A percentile compares a stretch with the other conserved stretches of the same genome.
phyloP scores from a whole-genome alignment of 2,888 invertebrate species.

The Lathronympha strigana region DNA sequence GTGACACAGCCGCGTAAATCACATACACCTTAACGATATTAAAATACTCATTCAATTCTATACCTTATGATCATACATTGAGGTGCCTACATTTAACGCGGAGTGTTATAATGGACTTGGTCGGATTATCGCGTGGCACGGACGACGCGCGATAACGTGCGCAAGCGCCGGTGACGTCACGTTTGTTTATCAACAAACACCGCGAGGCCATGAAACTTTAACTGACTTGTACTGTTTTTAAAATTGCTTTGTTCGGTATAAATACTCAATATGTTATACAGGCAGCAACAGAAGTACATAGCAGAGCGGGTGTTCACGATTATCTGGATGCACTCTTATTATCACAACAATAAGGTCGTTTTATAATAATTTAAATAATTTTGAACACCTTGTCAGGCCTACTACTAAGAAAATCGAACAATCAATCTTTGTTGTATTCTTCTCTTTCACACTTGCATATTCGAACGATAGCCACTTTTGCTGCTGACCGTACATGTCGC shows the following conservation, averaged over 20 bases:
- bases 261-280: background rate
- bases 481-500: too few relatives aligned
- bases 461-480: too few relatives aligned
- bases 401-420: too few relatives aligned
- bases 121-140: constrained; percentile 5
- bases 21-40: background rate
- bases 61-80: background rate
- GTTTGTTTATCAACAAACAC: constrained; percentile 41
- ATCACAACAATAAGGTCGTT: too few relatives aligned
- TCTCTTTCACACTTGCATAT: too few relatives aligned
- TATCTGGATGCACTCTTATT: too few relatives aligned
- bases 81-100: background rate
- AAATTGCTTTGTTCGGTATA: background rate
- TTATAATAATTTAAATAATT: too few relatives aligned
- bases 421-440: too few relatives aligned
- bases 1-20: background rate
- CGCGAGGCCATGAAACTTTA: constrained; percentile 4
- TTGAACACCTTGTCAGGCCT: too few relatives aligned
- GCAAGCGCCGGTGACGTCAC: constrained; percentile 27
- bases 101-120: background rate
- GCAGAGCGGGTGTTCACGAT: too few relatives aligned
- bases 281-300: too few relatives aligned
- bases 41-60: background rate
- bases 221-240: constrained; percentile 9
- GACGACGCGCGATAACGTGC: constrained; percentile 12